Evolutionary conservation across 2,797 vertebrate species (phyloP), one percentile per base, ranked within the genome.

Genomic region (Astyanax mexicanus): DNA sequence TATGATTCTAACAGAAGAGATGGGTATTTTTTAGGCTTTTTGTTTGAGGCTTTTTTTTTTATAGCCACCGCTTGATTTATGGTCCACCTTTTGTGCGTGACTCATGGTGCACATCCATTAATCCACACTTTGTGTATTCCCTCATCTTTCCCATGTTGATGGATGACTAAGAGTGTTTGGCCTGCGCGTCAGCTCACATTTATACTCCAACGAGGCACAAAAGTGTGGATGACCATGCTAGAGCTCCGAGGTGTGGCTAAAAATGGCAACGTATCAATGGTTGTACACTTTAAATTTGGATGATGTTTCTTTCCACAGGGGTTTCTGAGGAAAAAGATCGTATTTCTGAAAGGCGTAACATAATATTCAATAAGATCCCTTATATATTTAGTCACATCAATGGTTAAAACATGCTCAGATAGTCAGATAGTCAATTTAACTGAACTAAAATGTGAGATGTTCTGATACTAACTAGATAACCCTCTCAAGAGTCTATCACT

Each of bases 111-210:
- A 13, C 4, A 1, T 54, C 23, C 21, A 54, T 27, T 54, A 25
- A 54, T 25, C 51, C 23, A 9, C 10, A 25, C 51, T 10, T 52
- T 25, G 21, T 27, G 23, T 54, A 54, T 27, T 25, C 21, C 4
- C 51, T 13, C 10, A 27, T 54, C 23, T 25, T 27, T 23, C 11
- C 21, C 23, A 5, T 13, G 51, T 11, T 54, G 51, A 54, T 27
- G 51, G 51, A 54, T 54, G 23, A 54, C 21, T 54, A 27, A 54
- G 23, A 54, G 51, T 54, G 51, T 54, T 54, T 27, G 11, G 23
- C 51, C 51, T 54, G 51, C 4, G 11, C 54, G 51, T 54, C 21
- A 54, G 51, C 51, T 54, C 23, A 13, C 13, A 54, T 54, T 54
- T 27, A 27, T 6, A 25, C 51, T 10, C 21, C 23, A 13, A 10